Evolutionary conservation across 2,113 vertebrate species (phyloP).

Genomic region (Aphyosemion australe): DNA sequence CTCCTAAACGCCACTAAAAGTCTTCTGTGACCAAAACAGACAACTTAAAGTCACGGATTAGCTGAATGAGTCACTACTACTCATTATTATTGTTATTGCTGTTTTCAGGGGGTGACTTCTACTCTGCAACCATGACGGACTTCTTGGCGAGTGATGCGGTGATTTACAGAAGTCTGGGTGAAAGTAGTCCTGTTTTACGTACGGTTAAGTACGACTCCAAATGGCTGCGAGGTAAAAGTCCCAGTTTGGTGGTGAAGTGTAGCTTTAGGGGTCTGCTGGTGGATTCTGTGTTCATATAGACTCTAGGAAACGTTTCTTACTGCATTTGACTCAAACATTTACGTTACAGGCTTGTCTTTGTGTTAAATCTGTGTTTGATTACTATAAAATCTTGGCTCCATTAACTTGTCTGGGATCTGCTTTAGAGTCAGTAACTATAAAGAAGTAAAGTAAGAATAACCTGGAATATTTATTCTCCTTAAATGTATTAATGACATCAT

Average conservation of each 20-base stretch:
- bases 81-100: background rate
- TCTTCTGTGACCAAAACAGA: conserved; percentile 47
- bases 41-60: conserved; percentile 13
- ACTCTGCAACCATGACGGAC: conserved; percentile 91
- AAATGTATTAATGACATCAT: no score
- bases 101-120: conserved; percentile 86
- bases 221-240: conserved; percentile 90
- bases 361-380: background rate
- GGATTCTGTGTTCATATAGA: background rate
- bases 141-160: conserved; percentile 92
- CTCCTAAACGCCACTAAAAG: conserved; percentile 51
- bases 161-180: conserved; percentile 90
- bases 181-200: conserved; percentile 83
- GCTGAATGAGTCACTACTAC: background rate
- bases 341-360: background rate
- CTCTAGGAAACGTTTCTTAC: background rate
- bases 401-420: background rate
- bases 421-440: no score
- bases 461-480: no score
- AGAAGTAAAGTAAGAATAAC: no score
- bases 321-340: background rate
- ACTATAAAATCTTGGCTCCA: background rate
- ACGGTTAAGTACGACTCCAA: conserved; percentile 95
- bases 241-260: no score
- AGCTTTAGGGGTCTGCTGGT: background rate